Base-by-base conservation (phyloP, 2,113 vertebrate species). In the Dasyornis broadbenti region DNA sequence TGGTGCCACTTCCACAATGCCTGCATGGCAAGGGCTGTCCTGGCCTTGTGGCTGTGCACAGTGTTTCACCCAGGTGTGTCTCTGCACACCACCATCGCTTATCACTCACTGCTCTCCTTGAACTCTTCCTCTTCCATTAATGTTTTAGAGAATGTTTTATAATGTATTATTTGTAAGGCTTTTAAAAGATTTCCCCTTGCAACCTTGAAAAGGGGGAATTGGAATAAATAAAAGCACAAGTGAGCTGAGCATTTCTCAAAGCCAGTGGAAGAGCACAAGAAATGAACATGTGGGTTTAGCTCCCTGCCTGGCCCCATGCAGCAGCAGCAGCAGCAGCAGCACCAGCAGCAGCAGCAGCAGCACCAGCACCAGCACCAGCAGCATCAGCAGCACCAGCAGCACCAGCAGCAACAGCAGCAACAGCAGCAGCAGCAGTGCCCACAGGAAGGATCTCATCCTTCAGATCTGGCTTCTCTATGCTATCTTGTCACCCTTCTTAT, bases 71-170 rank as follows among this genome's bases (percentile, higher is more conserved):
- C 9, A 4, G 4, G 3, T 33, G 23, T 42, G 26, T 39, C 23
- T 21, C 26, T 3, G 7, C 0, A 0, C 42, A 20, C 4, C 26
- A 22, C 20, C 42, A 33, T 49, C 0, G 0, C 59, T 60, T 45
- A 30, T 33, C 71, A 37, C 33, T 33, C 30, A 3, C 27, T 64
- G 60, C 28, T 19, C 12, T 40, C n/a, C 60, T 79, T 61, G 60
- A 70, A 22, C 7, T 42, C 56, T 17, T 57, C 31, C 30, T 65
- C 15, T 27, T 31, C 42, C 26, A 24, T 1, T 0, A n/a, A 39
- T 33, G 14, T 45, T 86, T 93, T 37, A 70, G 23, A 69, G 63
- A 21, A 21, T 5, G 1, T 42, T 39, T 50, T 33, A 26, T 28
- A 40, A 47, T 7, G 9, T 24, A 24, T 24, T 86, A 52, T 75